Conservation (phyloP, 2,797 vertebrate genomes). For the Meriones psammophilus region DNA sequence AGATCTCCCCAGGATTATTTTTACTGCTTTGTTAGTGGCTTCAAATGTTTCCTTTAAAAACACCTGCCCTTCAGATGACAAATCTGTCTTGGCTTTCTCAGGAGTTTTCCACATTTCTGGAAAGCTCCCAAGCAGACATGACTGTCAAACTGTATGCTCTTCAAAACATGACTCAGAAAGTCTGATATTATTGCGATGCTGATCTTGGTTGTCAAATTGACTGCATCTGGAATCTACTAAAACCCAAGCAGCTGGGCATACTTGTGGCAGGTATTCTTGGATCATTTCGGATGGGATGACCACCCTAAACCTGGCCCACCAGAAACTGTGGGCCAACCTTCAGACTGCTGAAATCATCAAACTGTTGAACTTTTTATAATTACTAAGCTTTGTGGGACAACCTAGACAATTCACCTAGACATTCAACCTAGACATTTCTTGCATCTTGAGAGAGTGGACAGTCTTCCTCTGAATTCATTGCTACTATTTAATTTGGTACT, state of each 20-base stretch:
- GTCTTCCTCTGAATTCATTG: background rate
- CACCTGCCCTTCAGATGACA: background rate
- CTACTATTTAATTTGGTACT: background rate
- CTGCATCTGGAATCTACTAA: background rate
- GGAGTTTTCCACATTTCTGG: background rate
- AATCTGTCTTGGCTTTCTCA: background rate
- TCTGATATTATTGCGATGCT: background rate
- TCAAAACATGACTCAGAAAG: background rate
- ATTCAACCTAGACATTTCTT: background rate
- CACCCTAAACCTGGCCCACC: background rate
- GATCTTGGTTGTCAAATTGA: background rate
- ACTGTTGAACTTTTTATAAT: background rate
- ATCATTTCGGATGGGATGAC: background rate
- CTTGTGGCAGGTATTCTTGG: background rate
- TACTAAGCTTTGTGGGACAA: background rate
- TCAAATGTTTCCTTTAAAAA: constrained; percentile 14
- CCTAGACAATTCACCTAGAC: background rate
- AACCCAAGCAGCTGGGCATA: background rate
- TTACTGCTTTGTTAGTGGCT: background rate
- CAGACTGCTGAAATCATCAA: background rate
- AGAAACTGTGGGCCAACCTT: too few species aligned
- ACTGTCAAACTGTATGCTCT: background rate
- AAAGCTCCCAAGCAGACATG: background rate
- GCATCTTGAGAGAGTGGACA: background rate
- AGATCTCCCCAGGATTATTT: background rate